phyloP scores from a whole-genome alignment of 2,888 invertebrate genomes.

The Apeira syringaria region DNA sequence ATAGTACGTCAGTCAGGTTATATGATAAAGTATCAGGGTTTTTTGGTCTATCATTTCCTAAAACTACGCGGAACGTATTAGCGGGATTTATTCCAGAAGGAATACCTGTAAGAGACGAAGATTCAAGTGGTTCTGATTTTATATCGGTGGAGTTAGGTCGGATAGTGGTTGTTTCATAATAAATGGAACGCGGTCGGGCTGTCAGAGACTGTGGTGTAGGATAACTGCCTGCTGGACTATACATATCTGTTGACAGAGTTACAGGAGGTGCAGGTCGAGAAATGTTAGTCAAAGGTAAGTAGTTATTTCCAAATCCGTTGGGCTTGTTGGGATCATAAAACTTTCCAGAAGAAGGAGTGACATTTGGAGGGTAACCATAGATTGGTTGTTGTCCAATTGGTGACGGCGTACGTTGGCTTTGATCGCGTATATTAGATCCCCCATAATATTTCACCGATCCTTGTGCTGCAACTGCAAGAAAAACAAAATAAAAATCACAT shows the following conservation, averaged over 20 bases:
- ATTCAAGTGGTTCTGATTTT: too few species aligned
- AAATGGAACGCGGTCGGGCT: not conserved
- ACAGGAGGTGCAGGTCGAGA: not conserved
- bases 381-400: not conserved
- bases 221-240: constrained; percentile 1
- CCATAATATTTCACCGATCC: constrained; percentile 30
- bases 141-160: not conserved
- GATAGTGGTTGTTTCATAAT: not conserved
- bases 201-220: constrained; percentile 4
- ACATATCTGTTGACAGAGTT: not conserved
- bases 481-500: not conserved
- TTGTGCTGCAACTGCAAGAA: constrained; percentile 20
- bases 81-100: too few species aligned
- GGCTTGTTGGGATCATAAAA: not conserved
- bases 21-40: too few species aligned
- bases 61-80: too few species aligned
- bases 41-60: too few species aligned
- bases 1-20: too few species aligned
- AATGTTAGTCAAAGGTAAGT: not conserved
- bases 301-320: not conserved
- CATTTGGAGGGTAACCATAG: not conserved
- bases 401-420: constrained; percentile 6
- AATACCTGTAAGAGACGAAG: too few species aligned
- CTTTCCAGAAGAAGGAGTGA: not conserved
- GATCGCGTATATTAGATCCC: constrained; percentile 31